Evolutionary conservation across 2,113 vertebrate species (phyloP).

Genomic region (Dicerorhinus sumatrensis): DNA sequence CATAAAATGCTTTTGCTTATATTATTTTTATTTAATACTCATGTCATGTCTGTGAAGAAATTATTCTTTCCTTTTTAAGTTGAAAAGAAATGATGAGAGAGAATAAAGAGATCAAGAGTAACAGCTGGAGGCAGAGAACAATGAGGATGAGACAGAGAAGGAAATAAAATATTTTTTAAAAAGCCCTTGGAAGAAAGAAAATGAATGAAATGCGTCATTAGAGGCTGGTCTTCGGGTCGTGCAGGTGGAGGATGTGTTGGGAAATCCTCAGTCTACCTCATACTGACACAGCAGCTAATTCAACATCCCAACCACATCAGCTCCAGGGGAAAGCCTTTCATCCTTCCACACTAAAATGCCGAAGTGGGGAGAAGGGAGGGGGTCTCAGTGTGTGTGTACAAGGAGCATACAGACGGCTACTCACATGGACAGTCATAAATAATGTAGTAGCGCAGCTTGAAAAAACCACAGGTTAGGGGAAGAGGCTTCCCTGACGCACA

Average conservation of each 20-base stretch:
- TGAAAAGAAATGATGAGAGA: background rate
- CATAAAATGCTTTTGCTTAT: background rate
- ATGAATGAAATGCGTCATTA: background rate
- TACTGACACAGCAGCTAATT: constrained; percentile 37
- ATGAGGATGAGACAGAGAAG: background rate
- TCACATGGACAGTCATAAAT: constrained; percentile 87
- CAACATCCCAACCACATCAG: constrained; percentile 57
- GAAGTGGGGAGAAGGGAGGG: background rate
- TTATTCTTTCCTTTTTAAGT: background rate
- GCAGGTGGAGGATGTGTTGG: constrained; percentile 61
- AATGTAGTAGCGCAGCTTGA: constrained; percentile 84
- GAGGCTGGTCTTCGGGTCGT: background rate
- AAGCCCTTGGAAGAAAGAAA: background rate
- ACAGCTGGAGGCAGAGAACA: background rate
- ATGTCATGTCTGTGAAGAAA: background rate
- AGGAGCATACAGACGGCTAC: constrained; percentile 80
- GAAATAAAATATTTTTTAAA: background rate
- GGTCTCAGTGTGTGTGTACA: constrained; percentile 49
- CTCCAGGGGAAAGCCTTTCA: constrained; percentile 75
- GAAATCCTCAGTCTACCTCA: constrained; percentile 59
- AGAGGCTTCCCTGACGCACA: constrained; percentile 86
- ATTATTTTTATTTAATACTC: background rate
- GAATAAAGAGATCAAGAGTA: constrained; percentile 14
- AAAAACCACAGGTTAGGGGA: constrained; percentile 87
- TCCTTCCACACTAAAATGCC: constrained; percentile 75